Percentiles rank a stretch among this genome's conserved stretches.
Evolutionary conservation across 2,113 vertebrate genomes (phyloP).

Genomic region (Albula glossodonta): DNA sequence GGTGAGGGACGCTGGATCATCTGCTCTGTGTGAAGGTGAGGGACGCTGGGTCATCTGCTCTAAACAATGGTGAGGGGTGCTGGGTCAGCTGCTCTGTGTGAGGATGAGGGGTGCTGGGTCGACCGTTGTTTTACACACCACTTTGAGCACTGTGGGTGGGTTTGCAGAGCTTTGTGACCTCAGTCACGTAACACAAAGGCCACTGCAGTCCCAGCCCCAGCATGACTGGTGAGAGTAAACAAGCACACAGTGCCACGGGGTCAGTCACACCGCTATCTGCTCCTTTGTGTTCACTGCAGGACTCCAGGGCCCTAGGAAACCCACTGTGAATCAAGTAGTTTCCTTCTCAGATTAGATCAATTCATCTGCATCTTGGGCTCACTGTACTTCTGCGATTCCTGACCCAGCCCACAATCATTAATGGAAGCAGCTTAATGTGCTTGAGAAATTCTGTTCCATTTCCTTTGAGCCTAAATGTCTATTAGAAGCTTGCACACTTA

Average conservation of each 20-base stretch:
- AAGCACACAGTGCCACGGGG: constrained; percentile 43
- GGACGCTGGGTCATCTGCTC: no score
- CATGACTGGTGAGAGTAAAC: constrained; percentile 57
- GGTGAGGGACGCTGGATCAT: no score
- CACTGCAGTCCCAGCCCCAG: constrained; percentile 30
- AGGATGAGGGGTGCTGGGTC: background rate
- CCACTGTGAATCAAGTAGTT: constrained; percentile 53
- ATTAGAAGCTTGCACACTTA: constrained; percentile 10
- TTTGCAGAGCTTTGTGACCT: constrained; percentile 45
- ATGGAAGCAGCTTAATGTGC: constrained; percentile 31
- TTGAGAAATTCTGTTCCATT: constrained; percentile 30
- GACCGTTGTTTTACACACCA: background rate
- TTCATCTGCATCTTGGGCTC: constrained; percentile 20
- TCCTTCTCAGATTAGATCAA: constrained; percentile 46
- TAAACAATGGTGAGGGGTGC: no score
- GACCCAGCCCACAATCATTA: constrained; percentile 21
- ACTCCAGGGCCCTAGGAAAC: constrained; percentile 32
- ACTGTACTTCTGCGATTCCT: constrained; percentile 8
- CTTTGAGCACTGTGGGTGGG: background rate
- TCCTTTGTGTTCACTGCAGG: constrained; percentile 54
- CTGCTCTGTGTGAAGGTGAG: no score
- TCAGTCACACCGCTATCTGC: constrained; percentile 52
- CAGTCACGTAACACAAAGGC: constrained; percentile 57
- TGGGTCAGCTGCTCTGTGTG: background rate
- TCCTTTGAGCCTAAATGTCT: background rate